phyloP scores from a whole-genome alignment of 2,113 vertebrate genomes.

The Seriola aureovittata region DNA sequence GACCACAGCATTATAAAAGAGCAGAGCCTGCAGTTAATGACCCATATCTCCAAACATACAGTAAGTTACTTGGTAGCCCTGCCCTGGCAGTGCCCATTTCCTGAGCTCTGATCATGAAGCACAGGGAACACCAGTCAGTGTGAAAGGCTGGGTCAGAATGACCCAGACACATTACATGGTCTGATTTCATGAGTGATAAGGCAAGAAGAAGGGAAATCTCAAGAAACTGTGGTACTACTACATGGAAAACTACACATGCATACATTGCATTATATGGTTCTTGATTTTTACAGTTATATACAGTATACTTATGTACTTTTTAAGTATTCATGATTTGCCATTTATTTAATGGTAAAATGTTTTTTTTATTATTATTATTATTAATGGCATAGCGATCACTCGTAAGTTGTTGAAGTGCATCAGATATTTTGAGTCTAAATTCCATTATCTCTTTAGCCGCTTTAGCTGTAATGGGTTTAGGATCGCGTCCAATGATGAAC shows the following conservation, averaged over 20 bases:
- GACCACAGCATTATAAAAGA: conserved; percentile 2
- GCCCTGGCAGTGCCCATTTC: conserved; percentile 66
- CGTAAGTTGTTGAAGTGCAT: background rate
- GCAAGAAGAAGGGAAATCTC: background rate
- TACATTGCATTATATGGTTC: background rate
- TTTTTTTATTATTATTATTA: background rate
- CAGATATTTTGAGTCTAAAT: background rate
- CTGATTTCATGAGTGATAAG: conserved; percentile 37
- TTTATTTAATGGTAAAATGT: background rate
- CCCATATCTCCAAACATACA: conserved; percentile 39
- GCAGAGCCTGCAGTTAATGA: conserved; percentile 42
- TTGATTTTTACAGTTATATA: background rate
- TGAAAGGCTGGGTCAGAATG: conserved; percentile 19
- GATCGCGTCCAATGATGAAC: too few species aligned
- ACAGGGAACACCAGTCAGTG: conserved; percentile 59
- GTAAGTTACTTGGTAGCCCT: conserved; percentile 3
- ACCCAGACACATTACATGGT: conserved; percentile 29
- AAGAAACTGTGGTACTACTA: background rate
- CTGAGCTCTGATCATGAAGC: conserved; percentile 69
- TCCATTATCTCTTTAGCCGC: background rate
- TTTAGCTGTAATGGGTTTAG: background rate
- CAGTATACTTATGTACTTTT: too few species aligned
- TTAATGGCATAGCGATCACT: background rate
- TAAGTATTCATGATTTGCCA: background rate
- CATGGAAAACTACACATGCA: background rate